These are phyloP conservation scores for Heliconius hewitsoni DNA, from an alignment of 1,140 invertebrate species.

Conservation along the genomic window DNA sequence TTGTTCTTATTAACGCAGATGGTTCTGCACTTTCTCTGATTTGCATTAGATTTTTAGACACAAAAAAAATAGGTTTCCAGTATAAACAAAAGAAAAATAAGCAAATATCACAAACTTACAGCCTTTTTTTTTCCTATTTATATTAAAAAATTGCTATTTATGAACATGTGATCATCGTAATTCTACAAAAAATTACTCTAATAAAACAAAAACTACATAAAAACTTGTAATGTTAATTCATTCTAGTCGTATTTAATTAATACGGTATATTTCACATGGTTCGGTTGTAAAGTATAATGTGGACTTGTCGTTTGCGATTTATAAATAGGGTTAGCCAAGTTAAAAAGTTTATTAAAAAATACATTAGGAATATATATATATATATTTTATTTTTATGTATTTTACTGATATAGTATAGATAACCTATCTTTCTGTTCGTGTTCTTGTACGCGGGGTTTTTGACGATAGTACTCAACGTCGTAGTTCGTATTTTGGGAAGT, in stretches of 20 bases:
- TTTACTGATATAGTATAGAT: too few relatives aligned
- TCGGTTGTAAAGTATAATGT: constrained; percentile 39
- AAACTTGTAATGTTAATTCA: constrained; percentile 35
- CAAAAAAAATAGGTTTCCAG: too few relatives aligned
- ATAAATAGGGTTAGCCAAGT: constrained; percentile 9
- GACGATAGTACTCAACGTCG: too few relatives aligned
- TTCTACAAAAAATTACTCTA: constrained; percentile 2
- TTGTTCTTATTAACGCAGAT: too few relatives aligned
- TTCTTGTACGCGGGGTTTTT: too few relatives aligned
- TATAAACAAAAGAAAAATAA: too few relatives aligned
- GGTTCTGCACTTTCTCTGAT: too few relatives aligned
- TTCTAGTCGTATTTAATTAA: constrained; percentile 39
- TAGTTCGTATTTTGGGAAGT: too few relatives aligned
- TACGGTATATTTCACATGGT: constrained; percentile 38
- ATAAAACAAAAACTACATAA: constrained; percentile 25
- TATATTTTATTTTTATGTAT: too few relatives aligned
- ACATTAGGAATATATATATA: neutral
- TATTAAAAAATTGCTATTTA: neutral
- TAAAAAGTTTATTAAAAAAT: neutral
- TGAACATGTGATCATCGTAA: constrained; percentile 18
- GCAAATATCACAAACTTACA: neutral
- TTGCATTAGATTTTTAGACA: too few relatives aligned
- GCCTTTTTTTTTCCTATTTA: neutral
- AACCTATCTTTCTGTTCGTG: too few relatives aligned
- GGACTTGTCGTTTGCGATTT: constrained; percentile 26